A percentile compares a stretch with the other conserved stretches of the same genome.
Conservation (phyloP, 37 sponge, comb jelly and placozoan genomes). For the Petrosia ficiformis region DNA sequence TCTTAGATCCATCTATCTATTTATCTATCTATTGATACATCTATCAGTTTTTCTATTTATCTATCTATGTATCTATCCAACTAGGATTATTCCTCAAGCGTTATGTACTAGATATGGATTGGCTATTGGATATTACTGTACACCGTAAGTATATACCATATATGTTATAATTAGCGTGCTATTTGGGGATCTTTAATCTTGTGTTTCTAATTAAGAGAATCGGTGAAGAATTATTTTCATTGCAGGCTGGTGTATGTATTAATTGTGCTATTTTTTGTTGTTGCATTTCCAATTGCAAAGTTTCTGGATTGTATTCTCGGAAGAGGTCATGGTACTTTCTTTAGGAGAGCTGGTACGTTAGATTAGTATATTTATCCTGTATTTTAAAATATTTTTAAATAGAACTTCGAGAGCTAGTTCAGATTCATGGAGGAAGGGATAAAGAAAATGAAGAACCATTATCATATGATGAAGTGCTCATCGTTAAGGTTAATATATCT, state of each 20-base stretch:
- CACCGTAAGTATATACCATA: constrained; percentile 60
- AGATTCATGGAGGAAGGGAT: constrained; percentile 49
- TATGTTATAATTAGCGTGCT: too few relatives aligned
- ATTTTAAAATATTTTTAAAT: background rate
- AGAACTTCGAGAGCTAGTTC: constrained; percentile 77
- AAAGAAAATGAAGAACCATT: constrained; percentile 76
- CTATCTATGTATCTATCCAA: constrained; percentile 1
- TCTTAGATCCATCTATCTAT: background rate
- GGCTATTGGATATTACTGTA: constrained; percentile 86
- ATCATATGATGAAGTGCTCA: constrained; percentile 69
- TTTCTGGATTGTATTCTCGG: constrained; percentile 75
- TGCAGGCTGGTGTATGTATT: constrained; percentile 55
- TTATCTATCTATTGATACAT: background rate
- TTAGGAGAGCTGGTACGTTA: constrained; percentile 78
- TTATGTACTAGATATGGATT: constrained; percentile 81
- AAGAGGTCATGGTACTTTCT: constrained; percentile 64
- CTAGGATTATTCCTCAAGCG: constrained; percentile 83
- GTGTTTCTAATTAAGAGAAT: too few relatives aligned
- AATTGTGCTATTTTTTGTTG: constrained; percentile 55
- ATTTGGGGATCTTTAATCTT: too few relatives aligned
- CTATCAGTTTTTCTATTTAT: background rate
- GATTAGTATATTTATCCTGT: background rate
- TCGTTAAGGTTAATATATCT: constrained; percentile 63
- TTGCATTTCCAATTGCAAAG: constrained; percentile 71
- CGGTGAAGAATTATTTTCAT: background rate